A percentile compares a stretch with the other conserved stretches of the same genome.
Conservation (phyloP, 2,113 vertebrate genomes). For the Pleuronectes platessa region DNA sequence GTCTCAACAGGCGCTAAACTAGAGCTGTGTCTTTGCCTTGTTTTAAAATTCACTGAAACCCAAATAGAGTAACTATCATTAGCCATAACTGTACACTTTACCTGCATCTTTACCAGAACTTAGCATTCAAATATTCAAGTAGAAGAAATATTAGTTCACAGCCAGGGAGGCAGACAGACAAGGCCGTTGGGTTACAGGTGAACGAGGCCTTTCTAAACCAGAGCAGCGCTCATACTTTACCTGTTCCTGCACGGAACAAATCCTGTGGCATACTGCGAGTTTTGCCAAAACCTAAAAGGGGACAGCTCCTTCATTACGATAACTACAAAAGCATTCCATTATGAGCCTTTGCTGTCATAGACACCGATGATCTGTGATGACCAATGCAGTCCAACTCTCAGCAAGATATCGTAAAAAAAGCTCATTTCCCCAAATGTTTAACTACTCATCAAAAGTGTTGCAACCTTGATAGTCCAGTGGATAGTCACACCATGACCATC, state of each 20-base stretch:
- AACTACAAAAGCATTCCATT: constrained; percentile 1
- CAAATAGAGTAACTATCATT: background rate
- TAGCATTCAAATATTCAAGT: constrained; percentile 17
- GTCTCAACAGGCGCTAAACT: constrained; percentile 12
- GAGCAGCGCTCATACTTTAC: constrained; percentile 74
- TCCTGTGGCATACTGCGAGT: constrained; percentile 81
- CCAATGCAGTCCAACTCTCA: background rate
- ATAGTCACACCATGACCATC: background rate
- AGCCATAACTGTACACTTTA: background rate
- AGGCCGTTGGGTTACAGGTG: constrained; percentile 37
- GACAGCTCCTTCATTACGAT: constrained; percentile 70
- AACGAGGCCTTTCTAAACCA: constrained; percentile 34
- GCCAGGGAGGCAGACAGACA: constrained; percentile 46
- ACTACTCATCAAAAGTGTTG: background rate
- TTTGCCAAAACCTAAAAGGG: constrained; percentile 79
- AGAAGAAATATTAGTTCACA: constrained; percentile 66
- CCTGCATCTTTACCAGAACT: background rate
- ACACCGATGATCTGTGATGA: background rate
- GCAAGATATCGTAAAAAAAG: background rate
- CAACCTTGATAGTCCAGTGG: background rate
- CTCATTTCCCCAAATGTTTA: background rate
- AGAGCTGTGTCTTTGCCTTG: constrained; percentile 15
- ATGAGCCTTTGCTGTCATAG: background rate
- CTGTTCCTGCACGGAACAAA: constrained; percentile 76
- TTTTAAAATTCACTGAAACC: background rate